A percentile compares a stretch with the other conserved stretches of the same genome.
These are phyloP conservation scores for Lophura swinhoii DNA, from an alignment of 2,797 vertebrate species.

Conservation along the genomic window DNA sequence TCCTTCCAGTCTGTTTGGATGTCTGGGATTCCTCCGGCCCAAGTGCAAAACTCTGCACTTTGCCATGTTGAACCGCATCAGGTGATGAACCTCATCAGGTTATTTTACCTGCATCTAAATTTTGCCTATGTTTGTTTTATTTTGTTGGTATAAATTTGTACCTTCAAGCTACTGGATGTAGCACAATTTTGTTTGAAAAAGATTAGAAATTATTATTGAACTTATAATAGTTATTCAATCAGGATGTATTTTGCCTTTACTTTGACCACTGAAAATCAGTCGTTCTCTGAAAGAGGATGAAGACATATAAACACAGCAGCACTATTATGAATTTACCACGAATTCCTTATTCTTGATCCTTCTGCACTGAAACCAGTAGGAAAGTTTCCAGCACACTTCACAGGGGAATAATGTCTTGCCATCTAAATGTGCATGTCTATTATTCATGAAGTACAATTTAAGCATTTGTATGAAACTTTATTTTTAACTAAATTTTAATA, in stretches of 20 bases:
- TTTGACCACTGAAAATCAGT: neutral
- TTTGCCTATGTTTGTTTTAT: neutral
- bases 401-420: neutral
- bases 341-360: neutral
- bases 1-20: no score
- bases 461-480: neutral
- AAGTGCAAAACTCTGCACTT: no score
- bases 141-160: neutral
- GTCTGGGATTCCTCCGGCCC: no score
- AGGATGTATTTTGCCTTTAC: neutral
- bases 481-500: neutral
- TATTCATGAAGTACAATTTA: neutral
- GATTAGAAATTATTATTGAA: neutral
- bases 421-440: neutral
- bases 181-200: neutral
- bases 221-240: neutral
- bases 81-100: no score
- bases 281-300: neutral
- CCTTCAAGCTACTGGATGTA: neutral
- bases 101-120: neutral
- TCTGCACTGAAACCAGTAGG: neutral
- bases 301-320: neutral
- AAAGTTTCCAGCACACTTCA: neutral
- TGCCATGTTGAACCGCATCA: no score
- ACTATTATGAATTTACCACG: neutral